Base-by-base conservation (phyloP, 2,888 invertebrate species). In the Eledone cirrhosa region DNA sequence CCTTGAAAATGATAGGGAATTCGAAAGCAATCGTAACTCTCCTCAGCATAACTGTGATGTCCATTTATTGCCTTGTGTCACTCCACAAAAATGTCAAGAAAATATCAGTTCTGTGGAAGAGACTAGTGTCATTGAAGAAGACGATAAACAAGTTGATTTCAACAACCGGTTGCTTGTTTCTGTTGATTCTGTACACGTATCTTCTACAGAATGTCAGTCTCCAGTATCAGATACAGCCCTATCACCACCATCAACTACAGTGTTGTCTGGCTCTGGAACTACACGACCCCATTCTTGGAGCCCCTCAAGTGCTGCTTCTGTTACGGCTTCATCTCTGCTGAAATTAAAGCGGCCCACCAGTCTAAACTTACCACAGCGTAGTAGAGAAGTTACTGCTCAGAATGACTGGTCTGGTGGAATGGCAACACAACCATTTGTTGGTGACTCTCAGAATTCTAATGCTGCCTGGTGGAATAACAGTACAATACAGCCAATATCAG, bases 301-400 rank as follows among this genome's bases (percentile, higher is more conserved):
- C 27, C 86, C 86, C 5, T 80, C 84, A 24, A 82, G 84, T 24
- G 80, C 82, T 3, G 84, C 81, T 27, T 79, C 83, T 33, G 78
- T 82, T 41, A 82, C 80, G 14, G 33, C 14, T 31, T 22, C 77
- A 19, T 76, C 80, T 22, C 69, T 82, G 24, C 82, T 82, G 41
- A 86, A 85, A 78, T 85, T 85, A 81, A 88, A 86, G 79, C 85
- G 91, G 67, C 91, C 91, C 16, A 90, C 89, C 29, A 90, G 88
- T 80, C 83, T 91, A 47, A 88, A 89, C 81, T 84, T 91, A 24
- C 89, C 89, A n/a, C 87, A 84, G 0, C 83, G 86, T 74, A 86
- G n/a, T 31, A 29, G 72, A 72, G 72, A 72, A n/a, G 72, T 72
- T 33, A 72, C 29, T 14, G 13, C 72, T 41, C 72, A 29, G 8